Percentiles rank a stretch among this genome's conserved stretches.
Evolutionary conservation across 2,797 vertebrate species (phyloP).

Genomic region (Rhyacichthys aspro): DNA sequence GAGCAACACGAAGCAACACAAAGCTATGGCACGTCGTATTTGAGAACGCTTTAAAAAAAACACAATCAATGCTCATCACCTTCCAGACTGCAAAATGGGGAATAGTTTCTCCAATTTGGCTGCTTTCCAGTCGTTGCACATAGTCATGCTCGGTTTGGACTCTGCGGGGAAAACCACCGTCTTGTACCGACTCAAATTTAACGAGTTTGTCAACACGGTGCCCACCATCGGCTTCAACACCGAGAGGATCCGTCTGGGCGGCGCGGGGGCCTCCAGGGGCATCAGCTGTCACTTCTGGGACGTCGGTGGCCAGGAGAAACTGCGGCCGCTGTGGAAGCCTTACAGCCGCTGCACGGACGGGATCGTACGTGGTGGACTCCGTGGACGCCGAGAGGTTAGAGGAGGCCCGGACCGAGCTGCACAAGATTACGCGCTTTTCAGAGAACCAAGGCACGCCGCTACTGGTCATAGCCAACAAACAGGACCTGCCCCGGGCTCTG

Average conservation of each 20-base stretch:
- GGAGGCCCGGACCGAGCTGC: conserved; percentile 95
- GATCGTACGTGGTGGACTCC: conserved; percentile 98
- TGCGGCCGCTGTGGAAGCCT: conserved; percentile 97
- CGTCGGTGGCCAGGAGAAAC: conserved; percentile 97
- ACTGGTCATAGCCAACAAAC: conserved; percentile 98
- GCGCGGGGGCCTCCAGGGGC: conserved; percentile 87
- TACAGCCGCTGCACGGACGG: conserved; percentile 98
- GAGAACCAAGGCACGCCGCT: conserved; percentile 97
- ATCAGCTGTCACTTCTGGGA: conserved; percentile 99
- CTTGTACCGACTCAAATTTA: conserved; percentile 94
- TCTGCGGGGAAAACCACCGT: conserved; percentile 97
- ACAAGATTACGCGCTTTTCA: conserved; percentile 95
- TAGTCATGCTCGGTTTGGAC: conserved; percentile 97
- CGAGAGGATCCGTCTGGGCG: conserved; percentile 91
- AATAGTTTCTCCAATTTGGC: conserved; percentile 93
- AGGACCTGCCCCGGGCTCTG: conserved; percentile 94
- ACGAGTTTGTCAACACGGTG: conserved; percentile 98
- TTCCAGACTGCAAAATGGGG: conserved; percentile 82
- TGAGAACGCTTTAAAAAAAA: conserved; percentile 17
- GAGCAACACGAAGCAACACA: neutral
- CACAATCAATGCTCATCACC: conserved; percentile 14
- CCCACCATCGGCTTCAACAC: conserved; percentile 99
- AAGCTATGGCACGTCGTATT: conserved; percentile 20
- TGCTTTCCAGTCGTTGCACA: conserved; percentile 95
- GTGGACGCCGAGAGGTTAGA: conserved; percentile 95